Conservation (phyloP, 2,888 invertebrate species). For the Tipula vernalis region DNA sequence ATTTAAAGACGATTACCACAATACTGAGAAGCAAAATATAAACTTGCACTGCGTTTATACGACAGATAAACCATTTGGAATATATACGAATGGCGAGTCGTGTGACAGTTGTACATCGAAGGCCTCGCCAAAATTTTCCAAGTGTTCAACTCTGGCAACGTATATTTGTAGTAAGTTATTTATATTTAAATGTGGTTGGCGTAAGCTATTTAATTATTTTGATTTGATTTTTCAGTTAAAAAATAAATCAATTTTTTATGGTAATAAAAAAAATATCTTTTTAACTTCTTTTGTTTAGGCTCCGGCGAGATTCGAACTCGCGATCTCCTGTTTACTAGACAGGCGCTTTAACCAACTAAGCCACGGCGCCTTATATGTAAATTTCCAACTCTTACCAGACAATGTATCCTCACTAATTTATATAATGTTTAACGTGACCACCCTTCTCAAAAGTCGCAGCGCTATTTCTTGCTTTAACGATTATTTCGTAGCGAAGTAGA, state of each 20-base stretch:
- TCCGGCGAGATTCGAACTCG: slow-evolving; percentile 41
- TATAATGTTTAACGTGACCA: too few relatives aligned
- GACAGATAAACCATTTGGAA: background rate
- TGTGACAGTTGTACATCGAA: background rate
- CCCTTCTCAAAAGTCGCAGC: too few relatives aligned
- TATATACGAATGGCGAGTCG: background rate
- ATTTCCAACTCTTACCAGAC: too few relatives aligned
- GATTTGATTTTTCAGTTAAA: background rate
- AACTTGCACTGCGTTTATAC: background rate
- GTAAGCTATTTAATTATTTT: background rate
- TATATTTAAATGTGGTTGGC: background rate
- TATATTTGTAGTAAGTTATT: background rate
- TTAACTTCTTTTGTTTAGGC: background rate
- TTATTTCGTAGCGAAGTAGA: too few relatives aligned
- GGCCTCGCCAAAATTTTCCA: background rate
- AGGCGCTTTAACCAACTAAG: slow-evolving; percentile 63
- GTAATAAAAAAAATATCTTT: background rate
- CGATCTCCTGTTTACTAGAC: slow-evolving; percentile 68
- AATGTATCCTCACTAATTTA: too few relatives aligned
- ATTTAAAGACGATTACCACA: background rate
- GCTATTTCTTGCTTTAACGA: too few relatives aligned
- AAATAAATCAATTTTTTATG: background rate
- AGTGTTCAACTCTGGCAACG: background rate
- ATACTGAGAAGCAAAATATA: background rate
- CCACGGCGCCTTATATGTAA: slow-evolving; percentile 42